Percentiles rank a stretch among this genome's conserved stretches.
Evolutionary conservation across 1,140 invertebrate species (phyloP).

Genomic region (Aphaenogaster rudis): DNA sequence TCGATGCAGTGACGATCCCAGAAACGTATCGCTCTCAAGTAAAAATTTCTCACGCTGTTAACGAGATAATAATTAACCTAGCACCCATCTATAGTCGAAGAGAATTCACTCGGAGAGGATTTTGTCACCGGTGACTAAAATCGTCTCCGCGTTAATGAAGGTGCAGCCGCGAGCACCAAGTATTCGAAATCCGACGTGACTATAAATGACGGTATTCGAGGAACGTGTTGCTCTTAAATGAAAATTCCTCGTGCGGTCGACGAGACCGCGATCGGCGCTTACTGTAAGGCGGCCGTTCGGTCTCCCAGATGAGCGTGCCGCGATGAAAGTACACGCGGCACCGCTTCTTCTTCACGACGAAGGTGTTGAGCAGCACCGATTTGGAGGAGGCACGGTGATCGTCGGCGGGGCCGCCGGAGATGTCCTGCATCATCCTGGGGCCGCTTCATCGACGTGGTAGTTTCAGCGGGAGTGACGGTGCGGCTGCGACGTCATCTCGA

Average conservation of each 20-base stretch:
- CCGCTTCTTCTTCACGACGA: constrained; percentile 89
- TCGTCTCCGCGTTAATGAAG: neutral
- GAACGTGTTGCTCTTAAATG: neutral
- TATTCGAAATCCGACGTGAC: neutral
- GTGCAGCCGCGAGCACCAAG: neutral
- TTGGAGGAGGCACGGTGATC: constrained; percentile 59
- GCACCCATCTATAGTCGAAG: neutral
- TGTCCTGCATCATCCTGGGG: constrained; percentile 72
- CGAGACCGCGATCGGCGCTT: constrained; percentile 74
- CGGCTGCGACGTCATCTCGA: constrained; percentile 43
- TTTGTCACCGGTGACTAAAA: neutral
- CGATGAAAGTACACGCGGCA: constrained; percentile 90
- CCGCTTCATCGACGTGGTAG: neutral
- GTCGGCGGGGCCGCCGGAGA: constrained; percentile 23
- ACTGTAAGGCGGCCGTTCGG: constrained; percentile 88
- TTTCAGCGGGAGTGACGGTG: constrained; percentile 2
- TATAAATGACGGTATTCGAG: neutral
- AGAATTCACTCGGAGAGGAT: neutral
- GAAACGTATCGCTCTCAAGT: neutral
- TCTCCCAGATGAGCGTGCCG: constrained; percentile 89
- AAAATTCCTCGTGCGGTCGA: neutral
- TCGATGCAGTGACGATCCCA: neutral
- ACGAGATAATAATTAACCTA: neutral
- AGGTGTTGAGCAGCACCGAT: constrained; percentile 88
- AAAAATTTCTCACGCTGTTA: neutral